A percentile compares a stretch with the other conserved stretches of the same genome.
Evolutionary conservation across 1,140 invertebrate species (phyloP).

Genomic region (Sinonovacula constricta): DNA sequence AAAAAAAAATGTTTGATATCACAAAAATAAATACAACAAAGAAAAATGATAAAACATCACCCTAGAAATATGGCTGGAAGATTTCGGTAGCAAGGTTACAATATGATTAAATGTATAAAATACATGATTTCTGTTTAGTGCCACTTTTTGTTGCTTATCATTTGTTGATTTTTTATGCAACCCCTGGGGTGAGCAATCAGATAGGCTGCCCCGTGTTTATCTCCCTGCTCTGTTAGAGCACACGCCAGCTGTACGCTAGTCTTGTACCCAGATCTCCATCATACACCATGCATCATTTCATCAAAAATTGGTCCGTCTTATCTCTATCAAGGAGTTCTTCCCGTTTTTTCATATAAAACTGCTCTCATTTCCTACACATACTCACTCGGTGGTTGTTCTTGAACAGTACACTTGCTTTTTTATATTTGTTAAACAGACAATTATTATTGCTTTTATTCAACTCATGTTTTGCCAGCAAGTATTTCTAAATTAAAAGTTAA

Average conservation of each 20-base stretch:
- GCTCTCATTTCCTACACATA: constrained; percentile 26
- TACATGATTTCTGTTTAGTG: constrained; percentile 34
- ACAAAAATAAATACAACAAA: too few species aligned
- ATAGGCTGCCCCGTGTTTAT: constrained; percentile 25
- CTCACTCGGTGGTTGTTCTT: too few species aligned
- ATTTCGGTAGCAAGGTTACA: too few species aligned
- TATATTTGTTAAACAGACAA: too few species aligned
- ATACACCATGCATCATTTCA: constrained; percentile 16
- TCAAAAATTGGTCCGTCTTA: constrained; percentile 20
- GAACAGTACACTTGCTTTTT: constrained; percentile 1
- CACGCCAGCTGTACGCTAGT: constrained; percentile 28
- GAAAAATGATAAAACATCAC: too few species aligned
- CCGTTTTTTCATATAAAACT: constrained; percentile 43
- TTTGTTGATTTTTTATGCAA: constrained; percentile 42
- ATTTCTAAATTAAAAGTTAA: too few species aligned
- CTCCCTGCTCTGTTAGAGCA: constrained; percentile 14
- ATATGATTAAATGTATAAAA: constrained; percentile 44
- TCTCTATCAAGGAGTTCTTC: background rate
- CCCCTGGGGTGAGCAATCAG: constrained; percentile 32
- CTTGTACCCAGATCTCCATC: constrained; percentile 6
- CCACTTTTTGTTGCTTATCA: constrained; percentile 39
- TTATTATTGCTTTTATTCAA: too few species aligned
- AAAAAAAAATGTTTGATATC: too few species aligned
- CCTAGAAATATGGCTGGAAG: too few species aligned
- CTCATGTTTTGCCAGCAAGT: too few species aligned